A percentile compares a stretch with the other conserved stretches of the same genome.
Conservation (phyloP, 1,140 invertebrate genomes). For the Whitmania pigra region DNA sequence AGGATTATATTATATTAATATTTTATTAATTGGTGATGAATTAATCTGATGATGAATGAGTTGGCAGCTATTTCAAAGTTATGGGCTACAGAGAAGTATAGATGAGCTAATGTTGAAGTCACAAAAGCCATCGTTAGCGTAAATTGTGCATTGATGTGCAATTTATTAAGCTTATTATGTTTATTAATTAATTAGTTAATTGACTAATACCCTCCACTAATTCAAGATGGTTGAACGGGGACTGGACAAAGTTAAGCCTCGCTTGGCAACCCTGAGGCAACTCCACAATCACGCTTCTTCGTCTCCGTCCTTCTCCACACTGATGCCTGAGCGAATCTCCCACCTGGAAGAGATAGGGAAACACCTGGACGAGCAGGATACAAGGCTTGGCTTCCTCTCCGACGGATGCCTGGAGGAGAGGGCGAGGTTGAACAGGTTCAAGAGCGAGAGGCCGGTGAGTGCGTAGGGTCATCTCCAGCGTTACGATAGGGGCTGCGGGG, state of each 20-base stretch:
- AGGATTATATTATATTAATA: neutral
- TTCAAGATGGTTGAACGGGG: neutral
- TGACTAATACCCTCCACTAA: neutral
- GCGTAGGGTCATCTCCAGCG: neutral
- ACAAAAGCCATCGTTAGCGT: too few species aligned
- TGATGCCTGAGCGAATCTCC: neutral
- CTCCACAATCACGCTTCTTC: neutral
- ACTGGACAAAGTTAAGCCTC: neutral
- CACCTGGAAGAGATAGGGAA: neutral
- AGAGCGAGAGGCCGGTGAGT: neutral
- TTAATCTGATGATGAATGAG: too few species aligned
- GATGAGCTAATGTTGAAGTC: too few species aligned
- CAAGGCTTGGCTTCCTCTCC: neutral
- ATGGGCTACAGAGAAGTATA: too few species aligned
- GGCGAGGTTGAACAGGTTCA: slow-evolving; percentile 4
- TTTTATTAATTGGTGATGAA: too few species aligned
- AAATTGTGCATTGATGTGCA: too few species aligned
- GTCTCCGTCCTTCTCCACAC: neutral
- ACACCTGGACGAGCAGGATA: neutral
- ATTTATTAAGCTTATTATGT: neutral
- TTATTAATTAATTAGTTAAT: neutral
- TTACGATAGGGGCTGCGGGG: too few species aligned
- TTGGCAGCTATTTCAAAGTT: too few species aligned
- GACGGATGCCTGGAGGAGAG: slow-evolving; percentile 5
- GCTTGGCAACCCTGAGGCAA: neutral